A percentile compares a stretch with the other conserved stretches of the same genome.
These are phyloP conservation scores for Apoda limacodes DNA, from an alignment of 2,888 invertebrate genomes.

Conservation along the genomic window DNA sequence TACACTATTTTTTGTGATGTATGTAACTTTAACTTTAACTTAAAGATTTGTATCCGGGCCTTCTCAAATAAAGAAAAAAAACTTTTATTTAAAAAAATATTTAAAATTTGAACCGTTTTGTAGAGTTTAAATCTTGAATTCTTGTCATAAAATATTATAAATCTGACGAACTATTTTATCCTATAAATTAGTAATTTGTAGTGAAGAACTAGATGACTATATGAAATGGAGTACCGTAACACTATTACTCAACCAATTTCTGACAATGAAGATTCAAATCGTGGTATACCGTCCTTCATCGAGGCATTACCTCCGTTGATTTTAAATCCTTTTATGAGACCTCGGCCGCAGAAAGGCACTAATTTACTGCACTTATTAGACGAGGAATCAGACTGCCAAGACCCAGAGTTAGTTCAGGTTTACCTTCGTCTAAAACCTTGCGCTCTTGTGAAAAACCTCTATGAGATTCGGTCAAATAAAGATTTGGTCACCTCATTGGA, in stretches of 20 bases:
- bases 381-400: conserved; percentile 44
- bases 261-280: conserved; percentile 33
- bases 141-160: no score
- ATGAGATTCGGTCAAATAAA: conserved; percentile 46
- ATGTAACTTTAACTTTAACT: no score
- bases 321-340: conserved; percentile 56
- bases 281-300: conserved; percentile 60
- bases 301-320: conserved; percentile 56
- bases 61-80: no score
- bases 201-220: no score
- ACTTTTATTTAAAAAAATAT: no score
- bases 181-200: no score
- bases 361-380: conserved; percentile 52
- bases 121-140: no score
- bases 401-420: conserved; percentile 58
- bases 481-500: conserved; percentile 50
- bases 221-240: conserved; percentile 8
- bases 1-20: no score
- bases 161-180: no score
- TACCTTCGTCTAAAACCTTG: conserved; percentile 66
- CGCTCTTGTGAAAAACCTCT: conserved; percentile 37
- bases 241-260: conserved; percentile 40
- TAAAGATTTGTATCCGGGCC: no score
- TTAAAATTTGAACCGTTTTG: no score
- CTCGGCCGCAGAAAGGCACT: conserved; percentile 49